Base-by-base conservation (phyloP, 2,113 vertebrate species). In the Odocoileus hemionus region DNA sequence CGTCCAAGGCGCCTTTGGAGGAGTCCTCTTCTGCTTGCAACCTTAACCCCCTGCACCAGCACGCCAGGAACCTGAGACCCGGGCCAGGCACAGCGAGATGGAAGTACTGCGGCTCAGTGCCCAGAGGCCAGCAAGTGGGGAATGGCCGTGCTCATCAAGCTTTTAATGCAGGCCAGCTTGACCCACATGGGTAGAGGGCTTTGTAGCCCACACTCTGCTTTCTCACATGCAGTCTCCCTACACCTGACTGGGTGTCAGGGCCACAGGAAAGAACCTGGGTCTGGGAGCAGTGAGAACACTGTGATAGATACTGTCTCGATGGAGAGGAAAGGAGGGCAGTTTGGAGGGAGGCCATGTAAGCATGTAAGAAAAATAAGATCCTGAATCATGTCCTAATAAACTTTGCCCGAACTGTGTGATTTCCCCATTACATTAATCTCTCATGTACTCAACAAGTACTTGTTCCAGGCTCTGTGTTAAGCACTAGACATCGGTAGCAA, bases 121-220 rank as follows among this genome's bases (percentile, higher is more conserved):
- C 54, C 74, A 12, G 55, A 16, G 54, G 79, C 10, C 12, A 25
- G 43, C n/a, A 78, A 26, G n/a, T 3, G 28, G 50, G 3, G 7
- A 14, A 0, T 17, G 4, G 26, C 10, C 30, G 0, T 28, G 14
- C 36, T 17, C 1, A 1, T 28, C 4, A 47, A 50, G 15, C 54
- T 28, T n/a, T 28, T 0, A 7, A 7, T 2, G n/a, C 60, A 74
- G 85, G 85, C 47, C 28, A 25, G 54, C 67, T 70, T 15, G 43
- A 14, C 16, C 30, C 9, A 0, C 7, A 15, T 30, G 30, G 30
- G 47, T 16, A 3, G 15, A 21, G 58, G 11, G 61, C 45, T 50
- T 4, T 79, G 39, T 54, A 39, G 2, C 58, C 43, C 23, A 36
- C 36, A 10, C 7, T n/a, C 58, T 25, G 13, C 3, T 19, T 1